phyloP scores from a whole-genome alignment of 2,113 vertebrate species.

The Canis aureus region DNA sequence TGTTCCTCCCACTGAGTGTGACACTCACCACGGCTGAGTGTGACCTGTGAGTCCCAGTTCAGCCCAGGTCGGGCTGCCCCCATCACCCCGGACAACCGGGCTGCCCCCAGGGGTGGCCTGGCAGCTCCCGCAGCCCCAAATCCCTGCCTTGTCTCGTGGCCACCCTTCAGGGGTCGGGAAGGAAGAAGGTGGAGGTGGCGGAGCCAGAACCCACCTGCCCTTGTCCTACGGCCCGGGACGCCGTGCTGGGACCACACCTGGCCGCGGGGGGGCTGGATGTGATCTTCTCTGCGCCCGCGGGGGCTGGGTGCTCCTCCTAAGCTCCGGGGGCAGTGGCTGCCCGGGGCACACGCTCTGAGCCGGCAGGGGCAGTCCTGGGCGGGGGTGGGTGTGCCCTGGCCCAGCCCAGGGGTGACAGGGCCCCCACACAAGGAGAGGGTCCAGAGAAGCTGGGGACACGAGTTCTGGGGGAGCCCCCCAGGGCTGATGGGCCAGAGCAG shows the following conservation, averaged over 20 bases:
- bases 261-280: accelerated
- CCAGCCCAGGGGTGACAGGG: background rate
- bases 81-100: accelerated
- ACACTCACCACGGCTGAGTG: background rate
- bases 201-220: background rate
- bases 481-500: accelerated
- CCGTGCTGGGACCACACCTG: accelerated
- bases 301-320: background rate
- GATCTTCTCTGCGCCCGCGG: accelerated
- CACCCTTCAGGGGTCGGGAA: background rate
- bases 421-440: background rate
- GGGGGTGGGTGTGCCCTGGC: accelerated
- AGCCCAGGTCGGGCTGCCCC: background rate
- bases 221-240: accelerated
- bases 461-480: background rate
- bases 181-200: accelerated
- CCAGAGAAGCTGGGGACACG: background rate
- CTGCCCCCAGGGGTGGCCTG: accelerated
- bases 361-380: background rate
- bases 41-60: background rate
- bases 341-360: background rate
- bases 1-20: background rate
- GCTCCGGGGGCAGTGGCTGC: too few relatives aligned
- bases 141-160: background rate
- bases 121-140: background rate